Evolutionary conservation across 1,140 invertebrate genomes (phyloP), one percentile per base, ranked within the genome.

Genomic region (Chrysoperla carnea): DNA sequence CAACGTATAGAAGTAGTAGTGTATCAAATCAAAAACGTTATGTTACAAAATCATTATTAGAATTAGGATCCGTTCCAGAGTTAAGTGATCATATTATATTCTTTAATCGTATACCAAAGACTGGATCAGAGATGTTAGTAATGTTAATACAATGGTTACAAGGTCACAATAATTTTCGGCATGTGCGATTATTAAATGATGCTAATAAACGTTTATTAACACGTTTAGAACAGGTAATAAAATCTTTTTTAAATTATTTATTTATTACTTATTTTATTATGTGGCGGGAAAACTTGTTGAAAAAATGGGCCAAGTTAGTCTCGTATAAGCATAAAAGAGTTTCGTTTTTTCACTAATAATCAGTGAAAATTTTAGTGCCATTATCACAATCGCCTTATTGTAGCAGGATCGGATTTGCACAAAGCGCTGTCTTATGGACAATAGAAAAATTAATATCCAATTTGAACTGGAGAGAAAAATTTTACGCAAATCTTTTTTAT

Each of bases 71-170:
- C 45, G 64, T 50, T 57, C 59, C 68, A 7, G 63, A 65, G 46
- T 57, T 63, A 29, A 68, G 65, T 52, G 58, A 66, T 41, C 58
- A 72, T 48, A 60, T 73, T 7, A 46, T 81, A 6, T 72, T 81
- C 60, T 66, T 78, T 46, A 80, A 78, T 45, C 60, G 72, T 31
- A 63, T 79, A 37, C 75, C 77, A 2, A 71, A 71, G 42, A 66
- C 72, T 23, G 78, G 76, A 6, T 68, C 69, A n/a, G 75, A 78
- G 49, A 61, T 76, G 45, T 52, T 80, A n/a, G 68, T 76, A 4
- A 52, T 76, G n/a, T 57, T 81, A 6, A 50, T 81, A 6, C 68
- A 76, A 46, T 69, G 67, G 54, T 57, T 80, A 15, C 68, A 76
- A 46, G 68, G 68, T 11, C 56, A 51, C 41, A 78, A 80, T 51